Percentiles rank a stretch among this genome's conserved stretches.
phyloP scores from a whole-genome alignment of 2,113 vertebrate genomes.

The Anas platyrhynchos region DNA sequence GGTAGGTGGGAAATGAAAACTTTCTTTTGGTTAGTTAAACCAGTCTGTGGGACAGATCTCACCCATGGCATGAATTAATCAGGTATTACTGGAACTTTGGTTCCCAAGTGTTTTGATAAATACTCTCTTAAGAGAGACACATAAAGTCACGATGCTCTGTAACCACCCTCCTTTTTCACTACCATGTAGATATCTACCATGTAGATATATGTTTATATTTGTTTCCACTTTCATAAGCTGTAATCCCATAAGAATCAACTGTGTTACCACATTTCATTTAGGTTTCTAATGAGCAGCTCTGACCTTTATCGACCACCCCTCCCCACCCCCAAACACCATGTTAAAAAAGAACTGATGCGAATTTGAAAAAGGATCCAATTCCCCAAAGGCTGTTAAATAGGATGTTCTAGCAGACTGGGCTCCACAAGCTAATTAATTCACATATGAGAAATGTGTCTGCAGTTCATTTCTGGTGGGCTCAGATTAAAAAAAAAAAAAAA shows the following conservation, averaged over 20 bases:
- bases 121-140: not conserved
- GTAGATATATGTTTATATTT: not conserved
- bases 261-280: slow-evolving; percentile 51
- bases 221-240: slow-evolving; percentile 18
- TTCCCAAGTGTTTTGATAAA: not conserved
- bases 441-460: slow-evolving; percentile 49
- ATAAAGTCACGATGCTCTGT: not conserved
- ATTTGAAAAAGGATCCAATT: slow-evolving; percentile 60
- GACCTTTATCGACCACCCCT: slow-evolving; percentile 65
- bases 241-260: slow-evolving; percentile 36
- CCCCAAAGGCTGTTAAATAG: slow-evolving; percentile 62
- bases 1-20: not conserved
- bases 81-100: not conserved
- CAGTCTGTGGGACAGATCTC: not conserved
- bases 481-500: slow-evolving; percentile 60
- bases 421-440: slow-evolving; percentile 75
- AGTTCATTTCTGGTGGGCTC: slow-evolving; percentile 69
- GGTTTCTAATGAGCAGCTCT: slow-evolving; percentile 69
- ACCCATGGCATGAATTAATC: not conserved
- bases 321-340: not conserved
- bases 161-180: not conserved
- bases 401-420: slow-evolving; percentile 51
- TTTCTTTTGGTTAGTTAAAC: not conserved
- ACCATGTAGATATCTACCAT: not conserved
- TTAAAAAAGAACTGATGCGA: slow-evolving; percentile 57